Evolutionary conservation across 2,888 invertebrate species (phyloP).

Genomic region (Sinohyriopsis cumingii): DNA sequence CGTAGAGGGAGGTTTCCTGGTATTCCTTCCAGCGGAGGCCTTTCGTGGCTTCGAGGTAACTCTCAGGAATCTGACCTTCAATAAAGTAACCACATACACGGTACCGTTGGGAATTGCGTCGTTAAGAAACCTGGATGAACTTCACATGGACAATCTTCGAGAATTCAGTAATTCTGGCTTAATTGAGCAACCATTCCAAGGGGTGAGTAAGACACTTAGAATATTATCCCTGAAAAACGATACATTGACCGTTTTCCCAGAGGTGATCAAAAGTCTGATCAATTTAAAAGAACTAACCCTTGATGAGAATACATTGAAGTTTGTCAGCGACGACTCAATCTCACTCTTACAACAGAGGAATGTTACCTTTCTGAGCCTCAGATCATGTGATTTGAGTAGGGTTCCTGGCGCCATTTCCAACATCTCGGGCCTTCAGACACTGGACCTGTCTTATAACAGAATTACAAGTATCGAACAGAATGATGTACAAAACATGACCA

Average conservation of each 20-base stretch:
- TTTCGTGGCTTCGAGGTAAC: conserved; percentile 43
- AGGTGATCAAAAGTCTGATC: conserved; percentile 17
- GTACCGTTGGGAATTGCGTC: conserved; percentile 33
- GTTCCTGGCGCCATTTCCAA: conserved; percentile 31
- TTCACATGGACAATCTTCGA: conserved; percentile 37
- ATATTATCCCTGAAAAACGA: conserved; percentile 29
- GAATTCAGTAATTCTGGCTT: conserved; percentile 17
- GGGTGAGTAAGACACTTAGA: conserved; percentile 14
- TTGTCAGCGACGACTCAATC: conserved; percentile 29
- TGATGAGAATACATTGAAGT: conserved; percentile 28
- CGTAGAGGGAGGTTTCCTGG: conserved; percentile 25
- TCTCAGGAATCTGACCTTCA: conserved; percentile 33
- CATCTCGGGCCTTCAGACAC: conserved; percentile 12
- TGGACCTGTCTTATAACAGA: conserved; percentile 35
- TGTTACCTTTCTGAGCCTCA: conserved; percentile 23
- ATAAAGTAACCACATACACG: conserved; percentile 25
- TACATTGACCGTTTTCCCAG: conserved; percentile 29
- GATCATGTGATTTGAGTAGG: conserved; percentile 31
- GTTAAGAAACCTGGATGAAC: conserved; percentile 23
- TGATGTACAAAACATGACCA: conserved; percentile 26
- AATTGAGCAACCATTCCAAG: conserved; percentile 23
- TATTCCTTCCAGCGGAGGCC: conserved; percentile 25
- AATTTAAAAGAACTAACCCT: conserved; percentile 26
- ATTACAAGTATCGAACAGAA: conserved; percentile 35
- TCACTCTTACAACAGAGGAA: conserved; percentile 10